Evolutionary conservation across 2,797 vertebrate genomes (phyloP), one percentile per base, ranked within the genome.

Genomic region (Amblyopsis hoosieri): DNA sequence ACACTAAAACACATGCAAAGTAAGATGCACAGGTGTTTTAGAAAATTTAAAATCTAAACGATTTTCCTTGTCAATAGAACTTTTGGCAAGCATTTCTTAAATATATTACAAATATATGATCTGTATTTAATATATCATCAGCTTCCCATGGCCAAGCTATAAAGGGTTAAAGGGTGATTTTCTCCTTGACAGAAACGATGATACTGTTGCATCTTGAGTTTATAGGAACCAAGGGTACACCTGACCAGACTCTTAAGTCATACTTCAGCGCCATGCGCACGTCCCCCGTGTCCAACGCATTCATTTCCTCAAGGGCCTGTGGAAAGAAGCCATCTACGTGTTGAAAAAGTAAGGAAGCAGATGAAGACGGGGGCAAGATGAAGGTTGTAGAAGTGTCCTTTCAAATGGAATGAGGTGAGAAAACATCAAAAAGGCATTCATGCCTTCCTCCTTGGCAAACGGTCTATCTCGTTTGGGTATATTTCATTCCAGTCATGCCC

Each of bases 401-500:
- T 74, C 64, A 79, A 77, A 50, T 70, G 69, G 62, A 69, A 23
- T 54, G 68, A 67, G 80, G 82, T 76, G 76, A 79, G 79, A 83
- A 82, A 80, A 78, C 66, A 88, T 82, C 74, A 86, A 79, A 80
- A 74, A 54, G 65, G 57, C 54, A 83, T 81, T 79, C 81, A 76
- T 79, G 75, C 84, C 77, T 85, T 62, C 58, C 69, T 86, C 74
- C 74, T 62, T 77, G 78, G 80, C 72, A 87, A 82, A 86, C 77
- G 82, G 73, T 82, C 80, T 79, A 74, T 73, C 75, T 82, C 60
- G 66, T 49, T 67, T 62, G 74, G 75, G 78, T 83, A 78, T 79
- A 81, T 88, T 86, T 79, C 71, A 83, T 87, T 87, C 78, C 79
- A 80, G 80, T 84, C 85, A 82, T 77, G 81, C 87, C 86, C 78